A percentile compares a stretch with the other conserved stretches of the same genome.
These are phyloP conservation scores for Ginglymostoma cirratum DNA, from an alignment of 2,113 vertebrate genomes.

Conservation along the genomic window DNA sequence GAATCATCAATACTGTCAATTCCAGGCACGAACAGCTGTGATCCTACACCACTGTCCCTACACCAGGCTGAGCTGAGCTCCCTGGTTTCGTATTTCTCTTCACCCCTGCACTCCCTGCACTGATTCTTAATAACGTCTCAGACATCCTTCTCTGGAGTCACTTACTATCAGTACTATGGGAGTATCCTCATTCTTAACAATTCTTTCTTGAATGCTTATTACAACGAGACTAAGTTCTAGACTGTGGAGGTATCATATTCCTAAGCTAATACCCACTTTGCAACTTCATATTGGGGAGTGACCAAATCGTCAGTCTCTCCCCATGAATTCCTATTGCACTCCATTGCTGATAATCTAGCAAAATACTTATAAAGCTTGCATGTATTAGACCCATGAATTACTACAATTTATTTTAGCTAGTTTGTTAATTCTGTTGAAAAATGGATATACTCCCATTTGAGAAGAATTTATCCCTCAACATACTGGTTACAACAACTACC, in stretches of 20 bases:
- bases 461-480: not conserved
- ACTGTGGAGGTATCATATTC: not conserved
- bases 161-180: no score
- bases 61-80: not conserved
- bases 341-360: not conserved
- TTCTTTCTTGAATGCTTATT: no score
- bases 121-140: not conserved
- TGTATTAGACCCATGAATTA: not conserved
- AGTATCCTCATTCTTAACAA: not conserved
- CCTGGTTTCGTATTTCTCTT: not conserved
- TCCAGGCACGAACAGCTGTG: not conserved
- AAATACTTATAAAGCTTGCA: not conserved
- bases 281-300: not conserved
- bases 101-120: not conserved
- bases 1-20: not conserved
- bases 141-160: not conserved
- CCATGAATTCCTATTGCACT: not conserved
- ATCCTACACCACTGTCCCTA: not conserved
- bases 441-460: not conserved
- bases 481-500: not conserved
- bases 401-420: not conserved
- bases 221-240: no score
- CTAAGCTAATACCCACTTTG: not conserved
- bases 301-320: not conserved
- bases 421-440: not conserved